Base-by-base conservation (phyloP, 2,797 vertebrate genomes). In the Bucorvus abyssinicus region DNA sequence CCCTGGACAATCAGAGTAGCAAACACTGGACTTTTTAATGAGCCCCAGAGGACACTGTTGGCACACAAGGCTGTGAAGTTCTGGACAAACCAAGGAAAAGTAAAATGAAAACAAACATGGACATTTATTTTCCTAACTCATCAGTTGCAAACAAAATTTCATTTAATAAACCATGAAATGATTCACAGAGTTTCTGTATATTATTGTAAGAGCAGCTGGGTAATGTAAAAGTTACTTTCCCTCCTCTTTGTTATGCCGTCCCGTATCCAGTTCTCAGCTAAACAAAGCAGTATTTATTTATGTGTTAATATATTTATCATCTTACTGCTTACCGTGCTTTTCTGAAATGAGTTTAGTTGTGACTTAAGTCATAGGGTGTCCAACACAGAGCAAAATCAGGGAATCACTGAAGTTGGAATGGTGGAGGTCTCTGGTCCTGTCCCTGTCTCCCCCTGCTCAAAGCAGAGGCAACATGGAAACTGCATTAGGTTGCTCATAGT, bases 161-260 rank as follows among this genome's bases (percentile, higher is more conserved):
- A 96, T 98, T 98, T 98, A 98, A 99, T 98, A 99, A 99, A 98
- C 98, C 98, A 98, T 98, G 98, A 99, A 98, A 99, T 98, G 98
- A 98, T 98, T 98, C 98, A 97, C 98, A 98, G 98, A 98, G 98
- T 97, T 97, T 97, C 97, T 98, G 98, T 98, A 98, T 98, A 97
- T 98, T 98, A 98, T 98, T 97, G 79, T 95, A 92, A 96, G 95
- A 94, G 83, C 97, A 97, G 97, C 98, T 98, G 97, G 96, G 80
- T 95, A 96, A 97, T 95, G 97, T 97, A 96, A 97, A 97, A 97
- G 93, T 96, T 95, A 92, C 94, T 97, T 97, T 96, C 67, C 77
- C 93, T 89, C 40, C 69, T 93, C 96, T 96, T 96, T 90, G 95
- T 96, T 96, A 95, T 93, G 91, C 84, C 57, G 49, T 88, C 84